A percentile compares a stretch with the other conserved stretches of the same genome.
phyloP scores from a whole-genome alignment of 2,113 vertebrate genomes.

The Nematolebias whitei region DNA sequence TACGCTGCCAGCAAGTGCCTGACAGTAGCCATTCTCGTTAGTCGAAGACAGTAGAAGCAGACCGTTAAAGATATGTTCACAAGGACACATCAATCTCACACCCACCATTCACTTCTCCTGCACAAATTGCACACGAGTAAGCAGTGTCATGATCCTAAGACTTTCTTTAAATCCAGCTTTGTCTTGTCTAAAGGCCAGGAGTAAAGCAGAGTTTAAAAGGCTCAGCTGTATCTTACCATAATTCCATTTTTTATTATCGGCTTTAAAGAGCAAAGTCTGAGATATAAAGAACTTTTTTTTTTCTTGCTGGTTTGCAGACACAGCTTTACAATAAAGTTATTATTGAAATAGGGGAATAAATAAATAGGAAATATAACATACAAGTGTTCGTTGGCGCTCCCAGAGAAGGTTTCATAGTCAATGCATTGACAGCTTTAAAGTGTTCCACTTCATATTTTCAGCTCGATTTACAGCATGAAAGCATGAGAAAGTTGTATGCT shows the following conservation, averaged over 20 bases:
- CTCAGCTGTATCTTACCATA: constrained; percentile 70
- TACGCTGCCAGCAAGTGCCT: constrained; percentile 45
- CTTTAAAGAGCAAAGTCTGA: constrained; percentile 68
- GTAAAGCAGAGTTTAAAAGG: constrained; percentile 74
- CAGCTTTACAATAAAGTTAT: constrained; percentile 58
- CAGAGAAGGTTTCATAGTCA: constrained; percentile 33
- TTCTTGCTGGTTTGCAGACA: constrained; percentile 56
- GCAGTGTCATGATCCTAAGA: neutral
- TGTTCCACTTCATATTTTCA: constrained; percentile 36
- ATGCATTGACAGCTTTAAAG: constrained; percentile 39
- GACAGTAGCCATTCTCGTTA: constrained; percentile 25
- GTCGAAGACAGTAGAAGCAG: constrained; percentile 24
- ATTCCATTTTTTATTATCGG: constrained; percentile 78
- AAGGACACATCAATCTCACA: neutral
- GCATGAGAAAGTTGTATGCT: constrained; percentile 64
- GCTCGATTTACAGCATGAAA: constrained; percentile 51
- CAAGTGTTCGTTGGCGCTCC: constrained; percentile 14
- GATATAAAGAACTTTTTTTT: constrained; percentile 58
- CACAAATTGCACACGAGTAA: neutral
- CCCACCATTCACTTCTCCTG: neutral
- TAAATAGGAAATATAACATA: constrained; percentile 20
- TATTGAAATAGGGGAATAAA: neutral
- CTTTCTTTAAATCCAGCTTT: constrained; percentile 10
- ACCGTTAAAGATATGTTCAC: neutral
- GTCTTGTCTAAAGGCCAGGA: constrained; percentile 59